Conservation (phyloP, 2,797 vertebrate species). For the Halcyon badia region DNA sequence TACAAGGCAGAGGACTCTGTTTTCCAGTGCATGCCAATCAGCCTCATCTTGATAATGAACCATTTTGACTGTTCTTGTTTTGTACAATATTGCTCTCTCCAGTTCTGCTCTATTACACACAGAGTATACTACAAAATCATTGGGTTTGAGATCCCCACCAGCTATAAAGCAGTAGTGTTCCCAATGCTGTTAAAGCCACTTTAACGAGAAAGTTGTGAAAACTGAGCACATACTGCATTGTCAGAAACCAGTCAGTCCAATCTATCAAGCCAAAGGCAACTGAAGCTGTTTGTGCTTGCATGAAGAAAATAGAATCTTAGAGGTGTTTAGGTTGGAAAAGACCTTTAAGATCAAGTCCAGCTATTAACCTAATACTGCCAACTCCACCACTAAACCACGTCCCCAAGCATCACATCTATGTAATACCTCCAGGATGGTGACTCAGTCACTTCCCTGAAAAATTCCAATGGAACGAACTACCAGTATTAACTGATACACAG, state of each 20-base stretch:
- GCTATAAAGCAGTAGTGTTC: neutral
- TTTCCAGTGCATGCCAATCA: neutral
- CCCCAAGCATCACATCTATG: neutral
- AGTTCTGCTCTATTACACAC: neutral
- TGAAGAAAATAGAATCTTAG: neutral
- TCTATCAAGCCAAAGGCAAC: neutral
- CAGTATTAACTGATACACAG: neutral
- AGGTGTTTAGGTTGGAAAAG: neutral
- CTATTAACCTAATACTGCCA: too few relatives aligned
- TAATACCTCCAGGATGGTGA: neutral
- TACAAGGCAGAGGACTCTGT: neutral
- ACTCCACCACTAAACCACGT: neutral
- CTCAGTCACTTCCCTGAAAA: neutral
- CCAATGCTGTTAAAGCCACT: neutral
- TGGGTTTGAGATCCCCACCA: neutral
- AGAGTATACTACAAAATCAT: neutral
- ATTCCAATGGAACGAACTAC: neutral
- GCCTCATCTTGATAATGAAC: neutral
- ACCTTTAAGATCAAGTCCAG: neutral
- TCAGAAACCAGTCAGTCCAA: neutral
- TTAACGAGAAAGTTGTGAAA: neutral
- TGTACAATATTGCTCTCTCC: neutral
- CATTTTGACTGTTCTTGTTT: neutral
- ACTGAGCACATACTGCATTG: neutral
- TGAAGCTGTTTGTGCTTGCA: neutral